These are phyloP conservation scores for Emydoidea blandingii DNA, from an alignment of 2,797 vertebrate genomes.

Conservation along the genomic window DNA sequence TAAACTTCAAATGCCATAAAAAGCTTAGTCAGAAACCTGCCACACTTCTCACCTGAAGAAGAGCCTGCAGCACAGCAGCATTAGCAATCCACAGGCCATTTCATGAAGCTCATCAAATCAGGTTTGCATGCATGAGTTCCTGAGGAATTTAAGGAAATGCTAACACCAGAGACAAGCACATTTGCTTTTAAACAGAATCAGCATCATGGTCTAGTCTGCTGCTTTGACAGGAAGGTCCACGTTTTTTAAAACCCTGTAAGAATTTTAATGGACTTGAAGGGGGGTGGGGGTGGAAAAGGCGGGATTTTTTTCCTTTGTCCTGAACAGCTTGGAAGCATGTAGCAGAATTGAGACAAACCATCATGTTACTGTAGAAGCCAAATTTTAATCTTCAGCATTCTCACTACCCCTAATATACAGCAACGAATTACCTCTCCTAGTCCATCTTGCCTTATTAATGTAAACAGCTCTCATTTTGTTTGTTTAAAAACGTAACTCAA, in stretches of 20 bases:
- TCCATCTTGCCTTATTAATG: conserved; percentile 39
- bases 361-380: conserved; percentile 48
- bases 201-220: not conserved
- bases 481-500: conserved; percentile 71
- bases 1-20: conserved; percentile 49
- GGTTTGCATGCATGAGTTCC: conserved; percentile 39
- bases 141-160: conserved; percentile 37
- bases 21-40: conserved; percentile 11
- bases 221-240: not conserved
- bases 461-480: conserved; percentile 65
- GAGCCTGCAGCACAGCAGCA: conserved; percentile 21
- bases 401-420: conserved; percentile 10
- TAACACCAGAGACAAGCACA: not conserved
- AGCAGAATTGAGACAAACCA: conserved; percentile 24
- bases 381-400: conserved; percentile 58
- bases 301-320: not conserved
- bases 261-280: conserved; percentile 8
- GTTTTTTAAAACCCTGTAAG: not conserved
- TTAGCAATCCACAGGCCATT: conserved; percentile 40
- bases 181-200: conserved; percentile 18
- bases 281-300: not conserved
- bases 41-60: conserved; percentile 38
- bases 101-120: conserved; percentile 33
- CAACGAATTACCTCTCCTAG: conserved; percentile 52
- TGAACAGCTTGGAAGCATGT: conserved; percentile 1